Percentiles rank a stretch among this genome's conserved stretches.
These are phyloP conservation scores for Ricordea florida DNA, from an alignment of 92 coral and sea anemone species.

Conservation along the genomic window DNA sequence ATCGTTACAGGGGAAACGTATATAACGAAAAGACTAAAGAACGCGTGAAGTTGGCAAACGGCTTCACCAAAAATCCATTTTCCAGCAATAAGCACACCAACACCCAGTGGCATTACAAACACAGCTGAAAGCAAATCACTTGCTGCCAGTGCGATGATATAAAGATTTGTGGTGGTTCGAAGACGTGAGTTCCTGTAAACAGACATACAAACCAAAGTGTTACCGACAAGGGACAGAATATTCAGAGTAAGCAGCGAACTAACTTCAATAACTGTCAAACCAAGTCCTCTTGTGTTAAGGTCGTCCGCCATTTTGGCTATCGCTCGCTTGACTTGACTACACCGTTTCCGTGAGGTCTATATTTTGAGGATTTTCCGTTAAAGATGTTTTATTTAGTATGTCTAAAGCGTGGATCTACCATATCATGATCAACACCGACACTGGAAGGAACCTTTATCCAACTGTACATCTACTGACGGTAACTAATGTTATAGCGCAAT, in stretches of 20 bases:
- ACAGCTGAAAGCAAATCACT: conserved; percentile 55
- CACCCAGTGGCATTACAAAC: conserved; percentile 52
- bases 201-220: conserved; percentile 47
- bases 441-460: too few species aligned
- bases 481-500: too few species aligned
- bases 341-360: too few species aligned
- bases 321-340: too few species aligned
- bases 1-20: conserved; percentile 41
- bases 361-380: too few species aligned
- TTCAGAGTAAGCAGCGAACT: conserved; percentile 22
- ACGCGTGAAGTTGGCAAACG: conserved; percentile 50
- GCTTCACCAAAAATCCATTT: conserved; percentile 46
- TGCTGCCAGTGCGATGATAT: conserved; percentile 46
- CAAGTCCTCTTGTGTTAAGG: neutral
- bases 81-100: conserved; percentile 39
- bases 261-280: neutral
- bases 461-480: too few species aligned
- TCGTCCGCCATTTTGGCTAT: conserved; percentile 14
- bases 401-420: too few species aligned
- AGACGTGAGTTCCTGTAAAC: conserved; percentile 50
- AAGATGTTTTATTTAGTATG: too few species aligned
- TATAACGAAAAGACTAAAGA: conserved; percentile 32
- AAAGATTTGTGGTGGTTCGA: conserved; percentile 51
- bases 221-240: conserved; percentile 39
- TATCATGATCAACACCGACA: too few species aligned